phyloP scores from a whole-genome alignment of 92 coral and sea anemone species.

The Parazoanthus darwini region DNA sequence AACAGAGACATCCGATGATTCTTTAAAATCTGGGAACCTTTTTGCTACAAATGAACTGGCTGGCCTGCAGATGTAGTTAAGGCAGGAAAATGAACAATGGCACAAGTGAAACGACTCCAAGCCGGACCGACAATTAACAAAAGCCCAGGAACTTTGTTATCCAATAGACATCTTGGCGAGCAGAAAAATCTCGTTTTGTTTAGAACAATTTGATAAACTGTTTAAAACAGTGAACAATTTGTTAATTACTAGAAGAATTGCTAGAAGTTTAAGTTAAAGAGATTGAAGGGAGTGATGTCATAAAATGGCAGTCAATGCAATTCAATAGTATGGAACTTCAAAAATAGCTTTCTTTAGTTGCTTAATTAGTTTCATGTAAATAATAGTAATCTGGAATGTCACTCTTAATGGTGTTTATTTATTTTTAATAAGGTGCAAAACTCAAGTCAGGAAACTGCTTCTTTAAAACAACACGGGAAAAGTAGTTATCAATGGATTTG shows the following conservation, averaged over 20 bases:
- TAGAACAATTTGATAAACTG: background rate
- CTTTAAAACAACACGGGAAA: background rate
- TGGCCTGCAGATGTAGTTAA: background rate
- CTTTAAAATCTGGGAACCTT: background rate
- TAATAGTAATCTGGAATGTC: background rate
- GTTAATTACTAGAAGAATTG: background rate
- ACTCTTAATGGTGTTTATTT: constrained; percentile 17
- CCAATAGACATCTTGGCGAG: constrained; percentile 10
- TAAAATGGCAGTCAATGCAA: background rate
- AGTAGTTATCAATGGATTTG: too few relatives aligned
- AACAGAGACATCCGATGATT: background rate
- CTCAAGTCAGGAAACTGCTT: background rate
- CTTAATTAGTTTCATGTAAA: constrained; percentile 15
- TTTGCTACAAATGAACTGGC: background rate
- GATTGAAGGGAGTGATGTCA: background rate
- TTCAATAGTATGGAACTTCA: too few relatives aligned
- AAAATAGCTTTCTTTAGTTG: background rate
- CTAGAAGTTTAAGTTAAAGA: background rate
- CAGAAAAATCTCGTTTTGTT: constrained; percentile 20
- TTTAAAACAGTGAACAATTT: constrained; percentile 15
- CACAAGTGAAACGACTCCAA: background rate
- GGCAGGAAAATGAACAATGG: background rate
- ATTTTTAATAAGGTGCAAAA: background rate
- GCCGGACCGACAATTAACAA: background rate
- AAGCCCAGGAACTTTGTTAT: constrained; percentile 8